Base-by-base conservation (phyloP, 2,113 vertebrate genomes). In the Microcebus murinus region DNA sequence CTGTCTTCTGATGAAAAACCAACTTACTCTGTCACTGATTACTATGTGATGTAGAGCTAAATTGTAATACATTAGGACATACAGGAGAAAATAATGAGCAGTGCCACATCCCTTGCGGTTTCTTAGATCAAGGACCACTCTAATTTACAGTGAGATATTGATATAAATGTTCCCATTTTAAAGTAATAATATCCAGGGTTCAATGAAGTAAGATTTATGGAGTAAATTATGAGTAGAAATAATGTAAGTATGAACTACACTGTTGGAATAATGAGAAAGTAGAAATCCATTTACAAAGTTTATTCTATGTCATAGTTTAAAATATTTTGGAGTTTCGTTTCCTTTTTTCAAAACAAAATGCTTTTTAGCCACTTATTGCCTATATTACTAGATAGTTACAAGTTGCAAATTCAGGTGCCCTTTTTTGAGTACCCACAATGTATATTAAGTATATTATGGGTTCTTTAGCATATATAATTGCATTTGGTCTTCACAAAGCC, bases 151-250 rank as follows among this genome's bases (percentile, higher is more conserved):
- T 86, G 20, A 94, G n/a, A 80, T 94, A 17, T 48, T 71, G 74
- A n/a, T 1, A 6, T 70, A 79, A 48, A 55, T 59, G 67, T 88
- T 76, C 15, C n/a, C 48, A 71, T 77, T 81, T 96, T 88, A 65
- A 68, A 94, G 11, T 70, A n/a, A 74, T 39, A 93, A 61, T 81
- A 57, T 63, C n/a, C 18, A 88, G 34, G 12, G 6, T 63, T 71
- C 59, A 76, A 8, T 70, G 36, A 92, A 31, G 65, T 52, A 87
- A 79, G 59, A 90, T 87, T 85, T 88, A 31, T 87, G 20, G 61
- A 68, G 14, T 67, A 85, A 74, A 20, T 93, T 67, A 84, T 93
- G 14, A 59, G 36, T 83, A 87, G 96, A 65, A 74, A 82, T 76
- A 82, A 68, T 76, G 17, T 76, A 50, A 87, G 2, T 52, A n/a